Evolutionary conservation across 35 echinoderm and acorn worm genomes (phyloP).

Genomic region (Acanthaster planci): DNA sequence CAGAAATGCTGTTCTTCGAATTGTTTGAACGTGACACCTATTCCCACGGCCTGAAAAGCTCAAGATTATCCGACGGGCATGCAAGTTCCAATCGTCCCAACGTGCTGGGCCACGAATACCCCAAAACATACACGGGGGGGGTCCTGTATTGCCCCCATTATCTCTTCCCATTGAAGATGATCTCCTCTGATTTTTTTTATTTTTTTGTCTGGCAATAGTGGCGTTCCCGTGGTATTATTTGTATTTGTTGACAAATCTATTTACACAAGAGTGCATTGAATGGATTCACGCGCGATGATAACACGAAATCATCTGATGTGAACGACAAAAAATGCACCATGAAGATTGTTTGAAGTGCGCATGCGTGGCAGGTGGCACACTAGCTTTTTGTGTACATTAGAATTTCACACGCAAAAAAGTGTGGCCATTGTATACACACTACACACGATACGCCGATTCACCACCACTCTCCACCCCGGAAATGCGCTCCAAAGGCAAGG

Average conservation of each 20-base stretch:
- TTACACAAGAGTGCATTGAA: background rate
- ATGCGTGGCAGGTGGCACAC: conserved; percentile 20
- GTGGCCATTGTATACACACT: background rate
- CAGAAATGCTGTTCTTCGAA: background rate
- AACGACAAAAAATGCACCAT: background rate
- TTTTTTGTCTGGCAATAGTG: background rate
- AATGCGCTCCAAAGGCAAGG: conserved; percentile 54
- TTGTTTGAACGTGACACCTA: background rate
- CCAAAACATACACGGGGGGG: background rate
- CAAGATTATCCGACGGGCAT: background rate
- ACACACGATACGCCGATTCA: background rate
- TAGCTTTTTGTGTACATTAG: conserved; percentile 29
- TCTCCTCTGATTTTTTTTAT: background rate
- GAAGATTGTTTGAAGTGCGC: background rate
- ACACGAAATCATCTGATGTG: background rate
- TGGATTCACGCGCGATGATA: too few relatives aligned
- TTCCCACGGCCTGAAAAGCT: background rate
- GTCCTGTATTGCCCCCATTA: conserved; percentile 7
- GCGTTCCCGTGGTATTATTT: background rate
- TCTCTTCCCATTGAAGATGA: conserved; percentile 8
- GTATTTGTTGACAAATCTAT: background rate
- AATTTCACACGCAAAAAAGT: conserved; percentile 30
- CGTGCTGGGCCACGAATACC: background rate
- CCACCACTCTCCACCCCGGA: background rate
- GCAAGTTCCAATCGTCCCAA: conserved; percentile 13